Evolutionary conservation across 2,888 invertebrate species (phyloP).

Genomic region (Aethes cnicana): DNA sequence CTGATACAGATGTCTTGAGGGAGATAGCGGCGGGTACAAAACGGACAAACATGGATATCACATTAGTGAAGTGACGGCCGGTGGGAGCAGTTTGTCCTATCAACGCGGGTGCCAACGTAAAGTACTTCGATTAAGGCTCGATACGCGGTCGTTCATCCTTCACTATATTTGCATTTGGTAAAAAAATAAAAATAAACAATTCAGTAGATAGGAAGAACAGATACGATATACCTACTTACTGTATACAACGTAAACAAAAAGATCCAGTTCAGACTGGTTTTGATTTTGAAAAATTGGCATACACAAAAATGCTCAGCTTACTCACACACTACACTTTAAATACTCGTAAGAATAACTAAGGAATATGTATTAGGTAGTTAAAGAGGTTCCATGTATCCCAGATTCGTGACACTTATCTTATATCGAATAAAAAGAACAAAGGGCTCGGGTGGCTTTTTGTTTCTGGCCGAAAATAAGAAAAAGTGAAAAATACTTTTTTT

Average conservation of each 20-base stretch:
- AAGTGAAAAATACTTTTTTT: constrained; percentile 57
- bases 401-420: constrained; percentile 58
- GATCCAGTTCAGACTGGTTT: no score
- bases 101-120: constrained; percentile 26
- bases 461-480: constrained; percentile 46
- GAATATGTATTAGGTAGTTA: constrained; percentile 6
- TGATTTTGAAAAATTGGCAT: no score
- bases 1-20: constrained; percentile 76
- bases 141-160: constrained; percentile 12
- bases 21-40: constrained; percentile 74
- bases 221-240: no score
- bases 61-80: constrained; percentile 60
- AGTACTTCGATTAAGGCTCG: constrained; percentile 24
- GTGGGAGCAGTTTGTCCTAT: constrained; percentile 31
- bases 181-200: no score
- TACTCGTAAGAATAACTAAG: no score
- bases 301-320: no score
- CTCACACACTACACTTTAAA: no score
- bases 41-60: constrained; percentile 76
- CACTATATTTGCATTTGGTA: no score
- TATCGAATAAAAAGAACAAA: constrained; percentile 56
- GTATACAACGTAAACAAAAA: no score
- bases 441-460: constrained; percentile 61
- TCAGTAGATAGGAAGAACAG: no score
- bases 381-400: constrained; percentile 28